phyloP scores from a whole-genome alignment of 2,797 vertebrate genomes.

The Macrochelys suwanniensis region DNA sequence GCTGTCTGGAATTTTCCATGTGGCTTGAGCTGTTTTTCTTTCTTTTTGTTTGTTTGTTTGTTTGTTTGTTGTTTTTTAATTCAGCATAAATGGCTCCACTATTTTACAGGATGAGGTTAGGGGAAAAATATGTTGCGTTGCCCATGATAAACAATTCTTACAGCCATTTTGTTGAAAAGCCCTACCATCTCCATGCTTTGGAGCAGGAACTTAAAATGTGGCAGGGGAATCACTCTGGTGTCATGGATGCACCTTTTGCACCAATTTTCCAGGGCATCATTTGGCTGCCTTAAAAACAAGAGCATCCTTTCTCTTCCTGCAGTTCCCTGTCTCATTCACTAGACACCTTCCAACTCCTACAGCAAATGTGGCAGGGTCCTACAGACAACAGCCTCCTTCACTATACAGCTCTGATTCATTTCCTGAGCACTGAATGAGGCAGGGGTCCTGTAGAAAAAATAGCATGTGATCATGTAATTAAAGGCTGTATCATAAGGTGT shows the following conservation, averaged over 20 bases:
- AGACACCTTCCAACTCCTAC: slow-evolving; percentile 17
- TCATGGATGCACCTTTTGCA: neutral
- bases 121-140: neutral
- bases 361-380: too few species aligned
- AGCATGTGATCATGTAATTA: too few species aligned
- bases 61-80: neutral
- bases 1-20: neutral
- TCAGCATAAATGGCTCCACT: neutral
- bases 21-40: neutral
- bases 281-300: neutral
- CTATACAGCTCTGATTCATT: too few species aligned
- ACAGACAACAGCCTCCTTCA: too few species aligned
- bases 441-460: too few species aligned
- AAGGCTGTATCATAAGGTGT: too few species aligned
- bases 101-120: neutral
- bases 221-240: neutral
- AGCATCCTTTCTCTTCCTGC: neutral
- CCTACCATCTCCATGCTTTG: neutral
- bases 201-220: neutral
- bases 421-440: too few species aligned
- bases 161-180: neutral
- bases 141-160: neutral
- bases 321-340: neutral
- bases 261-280: neutral
- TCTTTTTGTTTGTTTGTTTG: too few species aligned